Conservation (phyloP, 2,113 vertebrate species). For the Toxotes chatareus region DNA sequence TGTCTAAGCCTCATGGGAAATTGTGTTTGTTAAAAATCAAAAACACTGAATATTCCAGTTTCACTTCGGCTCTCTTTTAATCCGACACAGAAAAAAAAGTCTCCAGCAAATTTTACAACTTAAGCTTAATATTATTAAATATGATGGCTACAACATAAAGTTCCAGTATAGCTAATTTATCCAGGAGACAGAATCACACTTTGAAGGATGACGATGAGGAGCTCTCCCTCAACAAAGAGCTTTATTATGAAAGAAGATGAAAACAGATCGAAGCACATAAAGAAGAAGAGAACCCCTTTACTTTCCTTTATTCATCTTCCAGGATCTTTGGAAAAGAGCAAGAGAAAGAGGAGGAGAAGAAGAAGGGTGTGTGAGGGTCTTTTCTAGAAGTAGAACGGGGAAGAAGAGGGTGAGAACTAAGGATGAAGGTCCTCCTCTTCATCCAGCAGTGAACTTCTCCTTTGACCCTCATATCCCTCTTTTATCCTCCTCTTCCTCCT, state of each 20-base stretch:
- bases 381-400: background rate
- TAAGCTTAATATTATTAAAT: background rate
- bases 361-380: background rate
- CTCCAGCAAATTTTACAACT: too few relatives aligned
- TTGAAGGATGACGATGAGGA: background rate
- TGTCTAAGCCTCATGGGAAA: too few relatives aligned
- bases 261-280: too few relatives aligned
- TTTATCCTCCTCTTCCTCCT: slow-evolving; percentile 28
- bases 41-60: too few relatives aligned
- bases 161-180: background rate
- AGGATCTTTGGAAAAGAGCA: too few relatives aligned
- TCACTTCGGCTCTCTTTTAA: too few relatives aligned
- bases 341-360: too few relatives aligned
- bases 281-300: too few relatives aligned
- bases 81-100: too few relatives aligned
- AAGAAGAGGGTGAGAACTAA: background rate
- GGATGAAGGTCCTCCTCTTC: background rate
- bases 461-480: background rate
- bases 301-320: too few relatives aligned
- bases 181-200: background rate
- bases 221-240: background rate
- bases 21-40: too few relatives aligned
- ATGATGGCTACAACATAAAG: background rate
- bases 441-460: slow-evolving; percentile 19
- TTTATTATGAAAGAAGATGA: too few relatives aligned